Conservation (phyloP, 1,140 invertebrate genomes). For the Eupristina koningsbergeri region DNA sequence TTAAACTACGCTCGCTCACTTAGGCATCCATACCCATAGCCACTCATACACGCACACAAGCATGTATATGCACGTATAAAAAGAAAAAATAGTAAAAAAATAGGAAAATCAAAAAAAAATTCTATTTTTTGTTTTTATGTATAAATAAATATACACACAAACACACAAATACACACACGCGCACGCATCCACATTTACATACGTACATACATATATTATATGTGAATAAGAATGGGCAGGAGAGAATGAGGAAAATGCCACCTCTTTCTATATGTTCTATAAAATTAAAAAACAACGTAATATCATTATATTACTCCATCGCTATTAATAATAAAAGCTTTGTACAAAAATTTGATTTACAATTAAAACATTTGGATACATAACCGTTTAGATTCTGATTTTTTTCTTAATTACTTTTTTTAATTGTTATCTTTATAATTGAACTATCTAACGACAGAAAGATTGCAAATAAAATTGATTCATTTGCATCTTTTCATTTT, state of each 20-base stretch:
- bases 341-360: conserved; percentile 73
- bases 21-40: no score
- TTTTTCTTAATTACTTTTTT: conserved; percentile 51
- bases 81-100: conserved; percentile 54
- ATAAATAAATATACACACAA: no score
- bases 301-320: conserved; percentile 71
- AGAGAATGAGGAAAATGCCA: conserved; percentile 52
- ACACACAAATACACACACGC: conserved; percentile 51
- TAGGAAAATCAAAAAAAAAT: conserved; percentile 54
- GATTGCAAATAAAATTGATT: conserved; percentile 57
- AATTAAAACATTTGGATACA: conserved; percentile 72
- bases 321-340: conserved; percentile 72
- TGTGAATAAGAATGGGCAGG: conserved; percentile 54
- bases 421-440: conserved; percentile 59
- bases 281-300: conserved; percentile 74
- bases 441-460: conserved; percentile 66
- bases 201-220: conserved; percentile 53
- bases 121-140: conserved; percentile 44
- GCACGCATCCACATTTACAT: neutral
- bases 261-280: conserved; percentile 60
- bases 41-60: neutral
- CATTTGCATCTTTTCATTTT: conserved; percentile 52
- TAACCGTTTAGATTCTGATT: conserved; percentile 66
- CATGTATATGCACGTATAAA: conserved; percentile 25
- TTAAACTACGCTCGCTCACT: no score